These are phyloP conservation scores for Scomber japonicus DNA, from an alignment of 2,113 vertebrate species.

Conservation along the genomic window DNA sequence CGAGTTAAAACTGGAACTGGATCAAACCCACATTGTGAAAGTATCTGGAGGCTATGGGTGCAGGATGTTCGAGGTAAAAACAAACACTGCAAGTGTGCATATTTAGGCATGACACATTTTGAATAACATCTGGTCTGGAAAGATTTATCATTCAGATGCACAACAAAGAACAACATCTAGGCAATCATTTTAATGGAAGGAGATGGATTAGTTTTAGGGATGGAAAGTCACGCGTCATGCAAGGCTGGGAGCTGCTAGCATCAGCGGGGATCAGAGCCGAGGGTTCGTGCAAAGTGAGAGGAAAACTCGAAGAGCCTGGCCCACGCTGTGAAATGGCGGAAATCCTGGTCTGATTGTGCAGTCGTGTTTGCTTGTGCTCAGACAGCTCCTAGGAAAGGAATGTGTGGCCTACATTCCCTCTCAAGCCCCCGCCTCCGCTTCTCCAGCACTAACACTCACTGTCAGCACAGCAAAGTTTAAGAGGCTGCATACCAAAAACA, in stretches of 20 bases:
- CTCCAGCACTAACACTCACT: slow-evolving; percentile 47
- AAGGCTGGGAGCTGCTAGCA: slow-evolving; percentile 36
- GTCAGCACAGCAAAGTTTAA: slow-evolving; percentile 57
- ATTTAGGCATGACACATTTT: slow-evolving; percentile 42
- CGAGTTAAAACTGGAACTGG: slow-evolving; percentile 31
- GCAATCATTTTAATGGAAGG: slow-evolving; percentile 42
- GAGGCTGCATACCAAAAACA: slow-evolving; percentile 66
- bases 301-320: slow-evolving; percentile 65
- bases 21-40: slow-evolving; percentile 12
- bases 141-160: slow-evolving; percentile 35
- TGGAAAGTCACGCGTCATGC: slow-evolving; percentile 53
- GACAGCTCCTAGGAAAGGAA: slow-evolving; percentile 81
- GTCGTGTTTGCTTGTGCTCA: slow-evolving; percentile 73
- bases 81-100: slow-evolving; percentile 30
- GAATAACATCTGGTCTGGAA: slow-evolving; percentile 26
- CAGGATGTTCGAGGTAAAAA: slow-evolving; percentile 23
- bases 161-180: slow-evolving; percentile 45
- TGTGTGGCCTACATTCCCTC: slow-evolving; percentile 83
- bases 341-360: slow-evolving; percentile 81
- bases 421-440: slow-evolving; percentile 52
- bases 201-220: slow-evolving; percentile 51
- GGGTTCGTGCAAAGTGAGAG: slow-evolving; percentile 68
- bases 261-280: slow-evolving; percentile 41
- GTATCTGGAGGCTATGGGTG: slow-evolving; percentile 1
- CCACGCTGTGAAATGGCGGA: slow-evolving; percentile 74